Conservation (phyloP, 2,888 invertebrate species). For the Spodoptera littoralis region DNA sequence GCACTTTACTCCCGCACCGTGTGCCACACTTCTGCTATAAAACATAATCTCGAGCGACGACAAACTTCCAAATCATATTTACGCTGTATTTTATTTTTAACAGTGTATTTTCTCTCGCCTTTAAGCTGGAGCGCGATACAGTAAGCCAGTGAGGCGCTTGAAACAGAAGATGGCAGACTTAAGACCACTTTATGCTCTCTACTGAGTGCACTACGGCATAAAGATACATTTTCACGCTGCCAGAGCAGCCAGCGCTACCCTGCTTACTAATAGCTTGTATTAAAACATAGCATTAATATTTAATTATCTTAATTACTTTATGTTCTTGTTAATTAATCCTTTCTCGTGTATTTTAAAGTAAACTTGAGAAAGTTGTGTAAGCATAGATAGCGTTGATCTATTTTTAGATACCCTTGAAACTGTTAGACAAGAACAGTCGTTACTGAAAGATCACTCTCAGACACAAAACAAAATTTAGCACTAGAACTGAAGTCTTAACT, state of each 20-base stretch:
- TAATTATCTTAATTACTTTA: conserved; percentile 29
- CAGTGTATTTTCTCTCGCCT: conserved; percentile 52
- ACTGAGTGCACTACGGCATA: conserved; percentile 75
- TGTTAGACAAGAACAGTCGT: no score
- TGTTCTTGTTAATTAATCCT: conserved; percentile 16
- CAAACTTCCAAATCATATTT: conserved; percentile 47
- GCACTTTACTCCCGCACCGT: conserved; percentile 37
- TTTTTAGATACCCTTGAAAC: no score
- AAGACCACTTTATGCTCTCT: conserved; percentile 73
- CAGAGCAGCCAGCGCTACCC: conserved; percentile 39
- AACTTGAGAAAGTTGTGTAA: not conserved
- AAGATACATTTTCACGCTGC: conserved; percentile 68
- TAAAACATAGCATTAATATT: conserved; percentile 33
- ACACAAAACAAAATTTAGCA: no score
- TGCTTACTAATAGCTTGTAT: conserved; percentile 31
- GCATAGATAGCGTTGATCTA: no score
- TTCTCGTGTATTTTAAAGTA: conserved; percentile 1
- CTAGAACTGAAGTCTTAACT: not conserved
- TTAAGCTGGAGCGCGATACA: conserved; percentile 60
- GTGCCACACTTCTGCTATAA: conserved; percentile 19
- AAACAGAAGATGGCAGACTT: conserved; percentile 69
- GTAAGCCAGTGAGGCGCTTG: conserved; percentile 67
- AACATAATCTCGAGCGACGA: conserved; percentile 33
- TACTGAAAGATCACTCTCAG: no score
- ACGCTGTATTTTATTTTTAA: conserved; percentile 41